Base-by-base conservation (phyloP, 2,113 vertebrate species). In the Jacana jacana region DNA sequence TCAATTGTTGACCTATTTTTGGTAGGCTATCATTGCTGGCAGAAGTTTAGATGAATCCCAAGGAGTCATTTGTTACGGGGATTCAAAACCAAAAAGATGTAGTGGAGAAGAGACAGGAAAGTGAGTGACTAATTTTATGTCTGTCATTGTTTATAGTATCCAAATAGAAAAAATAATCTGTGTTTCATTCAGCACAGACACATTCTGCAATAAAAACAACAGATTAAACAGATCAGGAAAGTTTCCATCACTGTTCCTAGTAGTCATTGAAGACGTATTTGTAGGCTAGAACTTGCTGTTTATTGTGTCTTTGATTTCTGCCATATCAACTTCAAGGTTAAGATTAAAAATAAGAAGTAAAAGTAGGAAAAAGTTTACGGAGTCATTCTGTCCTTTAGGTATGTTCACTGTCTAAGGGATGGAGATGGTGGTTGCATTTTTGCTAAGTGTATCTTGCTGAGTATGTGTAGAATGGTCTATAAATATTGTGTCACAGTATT, bases 1-100 rank as follows among this genome's bases (percentile, higher is more conserved):
- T 85, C 39, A 80, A 9, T 81, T 77, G 22, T n/a, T 94, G 89
- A 93, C 84, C 68, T 80, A 13, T 55, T 95, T 93, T 91, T 91
- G 52, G 17, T 57, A 81, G 39, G 73, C 44, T 13, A 8, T 12
- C 33, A 14, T 16, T 94, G 30, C 68, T 92, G 77, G 46, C 30
- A 30, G 35, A 86, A 76, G 17, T 86, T 86, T 61, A 84, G 39
- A 81, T 55, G 13, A 61, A 73, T 86, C 35, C 33, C 35, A n/a
- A 54, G 49, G 35, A 65, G 10, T 42, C 52, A 48, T 12, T 39
- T 66, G 10, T 61, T 57, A 70, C 7, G 27, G 20, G 27, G 4
- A 31, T 84, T 37, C 49, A 40, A 57, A 95, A 91, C 4, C 11
- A 73, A 40, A 77, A 87, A 78, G 7, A 30, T 91, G 3, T 60